phyloP scores from a whole-genome alignment of 2,113 vertebrate species.

The Scolopax mira region DNA sequence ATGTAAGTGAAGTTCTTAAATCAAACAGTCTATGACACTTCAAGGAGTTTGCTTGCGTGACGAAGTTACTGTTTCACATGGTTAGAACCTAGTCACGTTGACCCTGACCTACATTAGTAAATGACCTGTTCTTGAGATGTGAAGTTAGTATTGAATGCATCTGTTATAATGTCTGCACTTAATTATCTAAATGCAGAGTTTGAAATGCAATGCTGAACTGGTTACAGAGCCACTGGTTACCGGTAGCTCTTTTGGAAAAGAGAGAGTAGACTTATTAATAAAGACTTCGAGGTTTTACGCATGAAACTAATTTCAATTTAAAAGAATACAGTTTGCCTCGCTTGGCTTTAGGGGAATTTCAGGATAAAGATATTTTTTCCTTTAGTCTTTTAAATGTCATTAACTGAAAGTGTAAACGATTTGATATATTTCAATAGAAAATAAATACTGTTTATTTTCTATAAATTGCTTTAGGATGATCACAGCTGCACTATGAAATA shows the following conservation, averaged over 20 bases:
- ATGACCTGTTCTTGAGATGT: neutral
- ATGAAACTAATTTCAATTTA: neutral
- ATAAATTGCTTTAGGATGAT: neutral
- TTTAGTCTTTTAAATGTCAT: neutral
- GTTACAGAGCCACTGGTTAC: too few species aligned
- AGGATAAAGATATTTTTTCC: neutral
- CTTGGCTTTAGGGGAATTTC: neutral
- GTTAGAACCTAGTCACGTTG: neutral
- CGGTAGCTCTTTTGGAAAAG: neutral
- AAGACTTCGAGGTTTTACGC: neutral
- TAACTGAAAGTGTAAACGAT: neutral
- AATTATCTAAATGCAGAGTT: neutral
- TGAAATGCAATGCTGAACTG: neutral
- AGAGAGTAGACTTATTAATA: neutral
- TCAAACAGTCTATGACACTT: neutral
- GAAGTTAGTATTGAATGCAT: neutral
- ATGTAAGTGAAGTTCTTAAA: slow-evolving; percentile 71
- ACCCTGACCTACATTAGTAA: neutral
- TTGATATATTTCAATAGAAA: neutral
- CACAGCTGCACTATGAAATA: neutral
- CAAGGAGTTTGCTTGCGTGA: neutral
- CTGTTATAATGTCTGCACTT: neutral
- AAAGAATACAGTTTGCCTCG: neutral
- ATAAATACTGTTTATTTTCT: neutral
- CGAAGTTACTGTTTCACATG: neutral